A percentile compares a stretch with the other conserved stretches of the same genome.
Evolutionary conservation across 2,888 invertebrate genomes (phyloP).

Genomic region (Copidosoma aretas): DNA sequence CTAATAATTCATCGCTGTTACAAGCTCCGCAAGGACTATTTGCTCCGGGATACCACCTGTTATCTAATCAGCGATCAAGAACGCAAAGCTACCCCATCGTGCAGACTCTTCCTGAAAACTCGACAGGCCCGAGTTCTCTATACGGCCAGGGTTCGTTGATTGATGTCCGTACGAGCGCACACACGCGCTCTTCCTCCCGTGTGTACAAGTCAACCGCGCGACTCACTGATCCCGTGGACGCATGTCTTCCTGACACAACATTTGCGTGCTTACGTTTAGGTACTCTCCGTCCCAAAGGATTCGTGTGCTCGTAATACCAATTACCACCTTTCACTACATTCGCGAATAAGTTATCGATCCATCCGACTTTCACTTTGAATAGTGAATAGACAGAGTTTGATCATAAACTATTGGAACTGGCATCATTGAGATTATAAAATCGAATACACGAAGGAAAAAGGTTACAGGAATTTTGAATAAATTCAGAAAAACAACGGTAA

Average conservation of each 20-base stretch:
- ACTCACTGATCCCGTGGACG: constrained; percentile 24
- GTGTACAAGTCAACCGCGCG: constrained; percentile 13
- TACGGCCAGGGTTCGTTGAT: constrained; percentile 19
- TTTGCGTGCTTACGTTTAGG: constrained; percentile 2
- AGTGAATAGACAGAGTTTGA: too few species aligned
- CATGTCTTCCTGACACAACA: constrained; percentile 1
- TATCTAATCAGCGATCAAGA: constrained; percentile 26
- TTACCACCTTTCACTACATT: background rate
- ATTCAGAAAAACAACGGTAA: too few species aligned
- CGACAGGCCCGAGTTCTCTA: background rate
- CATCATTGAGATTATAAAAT: too few species aligned
- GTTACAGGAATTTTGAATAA: too few species aligned
- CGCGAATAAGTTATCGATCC: background rate
- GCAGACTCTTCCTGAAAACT: background rate
- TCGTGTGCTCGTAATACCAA: background rate
- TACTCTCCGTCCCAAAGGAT: background rate
- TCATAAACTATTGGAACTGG: too few species aligned
- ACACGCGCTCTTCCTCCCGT: background rate
- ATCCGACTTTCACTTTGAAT: too few species aligned
- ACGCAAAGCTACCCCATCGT: background rate
- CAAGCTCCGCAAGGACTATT: too few species aligned
- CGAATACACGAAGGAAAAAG: too few species aligned
- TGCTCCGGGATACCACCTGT: background rate
- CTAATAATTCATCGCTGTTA: too few species aligned
- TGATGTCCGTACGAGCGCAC: constrained; percentile 21